Percentiles rank a stretch among this genome's conserved stretches.
Evolutionary conservation across 1,140 invertebrate species (phyloP).

Genomic region (Macrobrachium nipponense): DNA sequence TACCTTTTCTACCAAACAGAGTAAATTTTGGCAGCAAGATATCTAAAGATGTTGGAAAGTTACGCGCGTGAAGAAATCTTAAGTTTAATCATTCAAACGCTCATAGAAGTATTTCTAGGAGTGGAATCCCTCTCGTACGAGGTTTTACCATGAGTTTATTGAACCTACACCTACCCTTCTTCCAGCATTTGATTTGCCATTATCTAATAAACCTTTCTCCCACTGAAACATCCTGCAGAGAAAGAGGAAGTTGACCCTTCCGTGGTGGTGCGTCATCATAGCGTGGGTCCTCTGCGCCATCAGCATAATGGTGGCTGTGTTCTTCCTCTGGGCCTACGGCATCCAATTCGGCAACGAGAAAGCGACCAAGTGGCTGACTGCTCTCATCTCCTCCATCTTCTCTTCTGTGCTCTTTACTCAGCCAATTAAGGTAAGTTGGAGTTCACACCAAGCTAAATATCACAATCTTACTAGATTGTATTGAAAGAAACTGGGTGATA

Average conservation of each 20-base stretch:
- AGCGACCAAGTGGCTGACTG: conserved; percentile 73
- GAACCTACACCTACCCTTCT: background rate
- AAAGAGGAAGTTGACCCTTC: conserved; percentile 66
- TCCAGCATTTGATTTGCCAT: background rate
- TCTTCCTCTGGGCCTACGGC: conserved; percentile 71
- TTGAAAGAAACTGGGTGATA: too few species aligned
- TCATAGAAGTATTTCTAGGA: too few species aligned
- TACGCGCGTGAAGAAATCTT: too few species aligned
- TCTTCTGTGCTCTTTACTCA: conserved; percentile 73
- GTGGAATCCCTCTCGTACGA: too few species aligned
- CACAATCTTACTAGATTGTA: too few species aligned
- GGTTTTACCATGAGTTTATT: too few species aligned
- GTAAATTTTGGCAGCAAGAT: too few species aligned
- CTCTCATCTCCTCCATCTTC: conserved; percentile 73
- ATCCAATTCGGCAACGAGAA: conserved; percentile 73
- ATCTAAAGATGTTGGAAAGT: too few species aligned
- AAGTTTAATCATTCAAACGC: too few species aligned
- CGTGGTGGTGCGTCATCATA: conserved; percentile 71
- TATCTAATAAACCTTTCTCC: background rate
- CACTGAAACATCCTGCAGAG: background rate
- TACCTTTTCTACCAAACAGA: too few species aligned
- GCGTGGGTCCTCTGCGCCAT: conserved; percentile 71
- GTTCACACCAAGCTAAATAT: too few species aligned
- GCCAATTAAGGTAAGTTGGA: conserved; percentile 71
- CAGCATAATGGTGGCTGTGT: conserved; percentile 69